Evolutionary conservation across 1,140 invertebrate species (phyloP).

Genomic region (Aphaenogaster floridana): DNA sequence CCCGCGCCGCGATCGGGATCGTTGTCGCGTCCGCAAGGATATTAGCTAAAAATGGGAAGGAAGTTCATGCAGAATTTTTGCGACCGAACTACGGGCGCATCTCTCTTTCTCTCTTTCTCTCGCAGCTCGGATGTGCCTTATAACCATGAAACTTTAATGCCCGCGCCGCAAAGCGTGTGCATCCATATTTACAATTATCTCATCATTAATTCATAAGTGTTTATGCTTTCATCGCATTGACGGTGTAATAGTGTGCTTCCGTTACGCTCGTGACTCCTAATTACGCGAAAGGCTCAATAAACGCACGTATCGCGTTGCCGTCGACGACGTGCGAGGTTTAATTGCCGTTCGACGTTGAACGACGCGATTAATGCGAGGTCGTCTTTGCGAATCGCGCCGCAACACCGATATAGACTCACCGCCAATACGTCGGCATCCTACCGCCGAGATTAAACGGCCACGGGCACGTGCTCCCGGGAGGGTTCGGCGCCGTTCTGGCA

Average conservation of each 20-base stretch:
- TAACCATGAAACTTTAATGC: slow-evolving; percentile 27
- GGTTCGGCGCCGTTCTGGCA: slow-evolving; percentile 43
- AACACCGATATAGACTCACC: slow-evolving; percentile 32
- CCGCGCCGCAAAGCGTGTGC: too few relatives aligned
- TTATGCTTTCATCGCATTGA: slow-evolving; percentile 60
- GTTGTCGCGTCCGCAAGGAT: not conserved
- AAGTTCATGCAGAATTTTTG: slow-evolving; percentile 45
- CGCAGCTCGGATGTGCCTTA: not conserved
- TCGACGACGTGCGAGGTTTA: slow-evolving; percentile 63
- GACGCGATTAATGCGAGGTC: slow-evolving; percentile 64
- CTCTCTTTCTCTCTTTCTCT: not conserved
- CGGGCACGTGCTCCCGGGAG: slow-evolving; percentile 11
- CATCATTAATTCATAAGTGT: slow-evolving; percentile 67
- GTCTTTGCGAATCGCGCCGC: slow-evolving; percentile 42
- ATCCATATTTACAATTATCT: slow-evolving; percentile 49
- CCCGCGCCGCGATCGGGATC: slow-evolving; percentile 54
- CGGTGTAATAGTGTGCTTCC: slow-evolving; percentile 63
- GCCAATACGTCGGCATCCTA: slow-evolving; percentile 25
- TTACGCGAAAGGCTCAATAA: slow-evolving; percentile 67
- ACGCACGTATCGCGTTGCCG: slow-evolving; percentile 58
- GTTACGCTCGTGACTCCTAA: slow-evolving; percentile 51
- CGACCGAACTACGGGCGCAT: not conserved
- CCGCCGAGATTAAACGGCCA: slow-evolving; percentile 59
- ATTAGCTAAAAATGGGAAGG: too few relatives aligned
- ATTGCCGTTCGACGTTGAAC: slow-evolving; percentile 57